Evolutionary conservation across 2,888 invertebrate species (phyloP), one percentile per base, ranked within the genome.

Genomic region (Nomada ruficornis): DNA sequence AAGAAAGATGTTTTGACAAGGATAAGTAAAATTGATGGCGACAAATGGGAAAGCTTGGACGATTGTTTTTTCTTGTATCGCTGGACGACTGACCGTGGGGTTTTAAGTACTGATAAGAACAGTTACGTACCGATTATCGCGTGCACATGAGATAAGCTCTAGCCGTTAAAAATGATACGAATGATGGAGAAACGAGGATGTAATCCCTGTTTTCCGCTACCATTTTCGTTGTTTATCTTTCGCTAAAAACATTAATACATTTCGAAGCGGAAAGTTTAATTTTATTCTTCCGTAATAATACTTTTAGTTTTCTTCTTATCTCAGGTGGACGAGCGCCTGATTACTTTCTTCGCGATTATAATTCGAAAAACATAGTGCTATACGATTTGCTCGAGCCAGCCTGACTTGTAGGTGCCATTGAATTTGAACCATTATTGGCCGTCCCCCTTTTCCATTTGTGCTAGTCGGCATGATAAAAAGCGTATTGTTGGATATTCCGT

Each of bases 41-140:
- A 65, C 47, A 65, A 57, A 20, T 18, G 62, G 26, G 68, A 20
- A 57, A 54, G 47, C 54, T 54, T 4, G 54, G 3, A 26, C 42
- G 44, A 36, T 60, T 20, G 50, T 64, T 64, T 76, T 59, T 59
- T 29, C 36, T 18, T 55, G 26, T 7, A 9, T 1, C 55, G 23
- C 44, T 57, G 11, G 59, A 47, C n/a, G 36, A 23, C 44, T 59
- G 54, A 42, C 23, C 29, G 55, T 67, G 55, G 62, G 60, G 71
- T 71, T 77, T 71, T 50, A 42, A 63, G 65, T 62, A 57, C 63
- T 26, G 80, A 80, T 80, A 78, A 80, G 44, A 69, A 36, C 47
- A 62, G 55, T 80, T 60, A 42, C 36, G 57, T 59, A 52, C 1
- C 57, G 71, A 36, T 29, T 71, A 71, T 71, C 71, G 71, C 54